Percentiles rank a stretch among this genome's conserved stretches.
These are phyloP conservation scores for Butorides virescens DNA, from an alignment of 2,113 vertebrate species.

Conservation along the genomic window DNA sequence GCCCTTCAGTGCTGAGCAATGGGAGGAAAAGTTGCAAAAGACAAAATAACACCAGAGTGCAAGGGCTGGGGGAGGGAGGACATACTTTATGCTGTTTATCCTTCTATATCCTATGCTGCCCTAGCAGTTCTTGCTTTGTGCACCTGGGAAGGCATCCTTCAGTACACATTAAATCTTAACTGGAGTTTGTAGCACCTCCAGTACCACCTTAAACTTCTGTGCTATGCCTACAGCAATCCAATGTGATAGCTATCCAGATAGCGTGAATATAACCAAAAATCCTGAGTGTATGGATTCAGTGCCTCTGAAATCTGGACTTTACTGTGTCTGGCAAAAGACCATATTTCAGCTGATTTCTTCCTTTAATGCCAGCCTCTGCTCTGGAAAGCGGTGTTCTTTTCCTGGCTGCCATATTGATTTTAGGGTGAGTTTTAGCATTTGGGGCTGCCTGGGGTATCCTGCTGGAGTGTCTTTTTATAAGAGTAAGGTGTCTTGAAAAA, in stretches of 20 bases:
- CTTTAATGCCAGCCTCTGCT: neutral
- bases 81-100: rapidly evolving
- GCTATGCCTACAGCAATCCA: neutral
- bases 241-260: rapidly evolving
- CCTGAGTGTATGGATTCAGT: neutral
- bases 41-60: neutral
- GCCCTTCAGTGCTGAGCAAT: neutral
- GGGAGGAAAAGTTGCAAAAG: neutral
- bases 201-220: neutral
- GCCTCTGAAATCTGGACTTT: neutral
- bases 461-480: neutral
- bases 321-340: neutral
- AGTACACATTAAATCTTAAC: neutral
- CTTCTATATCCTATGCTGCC: neutral
- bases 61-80: neutral
- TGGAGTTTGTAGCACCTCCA: neutral
- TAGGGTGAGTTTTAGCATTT: neutral
- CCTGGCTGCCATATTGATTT: neutral
- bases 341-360: neutral
- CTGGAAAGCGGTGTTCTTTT: neutral
- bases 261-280: neutral
- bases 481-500: neutral
- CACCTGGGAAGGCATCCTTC: neutral
- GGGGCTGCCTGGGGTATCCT: neutral
- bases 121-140: neutral